Evolutionary conservation across 2,797 vertebrate species (phyloP).

Genomic region (Pangasius macronema): DNA sequence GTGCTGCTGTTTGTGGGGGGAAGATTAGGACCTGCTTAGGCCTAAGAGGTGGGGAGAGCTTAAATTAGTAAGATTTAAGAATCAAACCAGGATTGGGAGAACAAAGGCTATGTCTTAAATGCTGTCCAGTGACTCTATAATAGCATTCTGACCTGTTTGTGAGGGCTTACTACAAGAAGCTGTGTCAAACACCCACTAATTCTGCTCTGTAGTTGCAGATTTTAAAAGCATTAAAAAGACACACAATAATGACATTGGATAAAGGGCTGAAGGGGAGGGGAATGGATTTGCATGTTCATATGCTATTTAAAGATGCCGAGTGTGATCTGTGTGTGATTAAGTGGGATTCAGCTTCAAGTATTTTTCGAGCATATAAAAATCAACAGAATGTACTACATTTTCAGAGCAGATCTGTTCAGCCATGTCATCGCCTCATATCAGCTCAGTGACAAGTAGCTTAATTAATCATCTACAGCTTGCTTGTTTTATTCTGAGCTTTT

Average conservation of each 20-base stretch:
- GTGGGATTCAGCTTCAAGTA: neutral
- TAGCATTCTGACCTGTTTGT: slow-evolving; percentile 33
- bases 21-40: slow-evolving; percentile 56
- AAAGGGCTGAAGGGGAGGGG: slow-evolving; percentile 6
- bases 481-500: neutral
- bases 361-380: neutral
- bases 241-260: slow-evolving; percentile 35
- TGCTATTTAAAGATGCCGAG: slow-evolving; percentile 11
- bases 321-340: neutral
- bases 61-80: slow-evolving; percentile 55
- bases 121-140: slow-evolving; percentile 48
- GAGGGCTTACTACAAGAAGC: slow-evolving; percentile 31
- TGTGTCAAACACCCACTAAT: slow-evolving; percentile 34
- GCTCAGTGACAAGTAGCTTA: neutral
- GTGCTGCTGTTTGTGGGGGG: slow-evolving; percentile 67
- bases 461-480: neutral
- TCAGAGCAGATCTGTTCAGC: neutral
- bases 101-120: slow-evolving; percentile 42
- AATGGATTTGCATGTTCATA: slow-evolving; percentile 26
- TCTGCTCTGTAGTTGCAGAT: slow-evolving; percentile 37
- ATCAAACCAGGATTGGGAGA: slow-evolving; percentile 44
- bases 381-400: neutral
- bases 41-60: slow-evolving; percentile 60
- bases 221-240: slow-evolving; percentile 37
- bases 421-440: neutral